Base-by-base conservation (phyloP, 1,140 invertebrate genomes). In the Lucilia sericata region DNA sequence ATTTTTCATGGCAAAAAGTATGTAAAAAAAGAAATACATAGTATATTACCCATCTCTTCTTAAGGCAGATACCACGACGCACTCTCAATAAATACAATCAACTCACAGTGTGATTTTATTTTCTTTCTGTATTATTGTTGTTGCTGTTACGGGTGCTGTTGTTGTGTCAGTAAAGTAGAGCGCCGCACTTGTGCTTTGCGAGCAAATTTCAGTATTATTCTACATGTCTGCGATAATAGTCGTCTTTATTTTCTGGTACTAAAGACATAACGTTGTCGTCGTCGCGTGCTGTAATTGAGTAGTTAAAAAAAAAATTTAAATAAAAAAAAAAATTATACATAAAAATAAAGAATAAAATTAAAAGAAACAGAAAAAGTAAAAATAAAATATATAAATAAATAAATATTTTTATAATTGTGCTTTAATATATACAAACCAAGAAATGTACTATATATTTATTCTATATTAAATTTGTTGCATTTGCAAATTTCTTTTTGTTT, bases 191-290 rank as follows among this genome's bases (percentile, higher is more conserved):
- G 65, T 70, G 65, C 65, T 70, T 70, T 70, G 21, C 19, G 65
- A 70, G 65, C n/a, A 70, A 70, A 21, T 70, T 49, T 70, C 19
- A 70, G 65, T 70, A 70, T 70, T 70, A 70, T 70, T 70, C 65
- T 70, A 70, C 65, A 70, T 70, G 65, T 70, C 65, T 70, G 65
- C 65, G 65, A 70, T 70, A 70, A 70, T 70, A 70, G 65, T 70
- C 19, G 65, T 25, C n/a, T 70, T 70, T 70, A 21, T 70, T 8
- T 70, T 21, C 65, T 25, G n/a, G 55, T 60, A 60, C 55, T 60
- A 70, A 70, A 70, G 19, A 70, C 65, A 19, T 21, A 70, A 30
- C 25, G 25, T 30, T 14, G n/a, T n/a, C 17, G 55, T n/a, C 21
- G 65, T 70, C 65, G 65, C 65, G 65, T 70, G 65, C 65, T 70